Base-by-base conservation (phyloP, 2,113 vertebrate genomes). In the Hippocampus mohnikei region DNA sequence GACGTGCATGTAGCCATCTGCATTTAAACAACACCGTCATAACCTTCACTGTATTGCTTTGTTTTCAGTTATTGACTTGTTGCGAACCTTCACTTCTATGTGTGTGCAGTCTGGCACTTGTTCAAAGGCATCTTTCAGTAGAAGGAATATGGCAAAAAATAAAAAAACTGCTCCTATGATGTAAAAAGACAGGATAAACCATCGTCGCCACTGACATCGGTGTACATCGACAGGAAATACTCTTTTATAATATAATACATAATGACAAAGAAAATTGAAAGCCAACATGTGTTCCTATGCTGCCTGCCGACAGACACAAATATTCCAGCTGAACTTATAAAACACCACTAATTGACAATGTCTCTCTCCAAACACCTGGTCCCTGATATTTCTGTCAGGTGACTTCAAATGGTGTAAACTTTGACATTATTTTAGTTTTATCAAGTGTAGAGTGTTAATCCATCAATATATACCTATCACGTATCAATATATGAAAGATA, bases 41-140 rank as follows among this genome's bases (percentile, higher is more conserved):
- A 29, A 84, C 89, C 87, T 82, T 87, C 83, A 72, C 68, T 70
- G 80, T 73, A 81, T 81, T 70, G 77, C 83, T 74, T 79, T 85
- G 83, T 79, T 85, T 65, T 79, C 69, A 33, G 72, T 79, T 89
- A 86, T 85, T 81, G 87, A 89, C 89, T 87, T 87, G 88, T 91
- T 90, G 88, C 87, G 84, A 88, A 87, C 83, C 77, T 79, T 68
- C 75, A 67, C 37, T 80, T 77, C 76, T 75, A 8, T 21, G n/a
- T 60, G 78, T 66, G 72, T 53, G 66, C 75, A 71, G 69, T 74
- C 73, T 42, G 40, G 40, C 64, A 62, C 77, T 67, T 70, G 81
- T 80, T 87, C 86, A 87, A 82, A 85, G 72, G 75, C 81, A 82
- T 87, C 62, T 25, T 66, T 69, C 64, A 72, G 74, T 73, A 70